Conservation (phyloP, 2,888 invertebrate species). For the Drosophila hamatofila region DNA sequence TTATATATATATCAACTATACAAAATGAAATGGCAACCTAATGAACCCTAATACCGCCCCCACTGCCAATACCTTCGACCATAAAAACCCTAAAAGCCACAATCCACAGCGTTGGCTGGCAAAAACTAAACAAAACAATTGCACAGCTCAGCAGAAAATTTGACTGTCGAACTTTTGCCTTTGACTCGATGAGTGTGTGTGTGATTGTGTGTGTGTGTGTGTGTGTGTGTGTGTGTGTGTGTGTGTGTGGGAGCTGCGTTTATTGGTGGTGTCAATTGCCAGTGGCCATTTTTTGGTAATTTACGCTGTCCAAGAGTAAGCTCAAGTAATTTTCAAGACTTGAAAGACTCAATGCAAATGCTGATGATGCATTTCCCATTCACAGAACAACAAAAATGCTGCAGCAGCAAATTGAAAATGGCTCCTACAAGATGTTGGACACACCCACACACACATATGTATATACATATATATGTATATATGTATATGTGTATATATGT, state of each 20-base stretch:
- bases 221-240: constrained; percentile 22
- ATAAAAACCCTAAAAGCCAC: constrained; percentile 26
- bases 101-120: constrained; percentile 19
- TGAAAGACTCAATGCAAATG: constrained; percentile 72
- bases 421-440: constrained; percentile 65
- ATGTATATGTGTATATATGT: constrained; percentile 11
- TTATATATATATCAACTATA: constrained; percentile 7
- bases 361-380: constrained; percentile 81
- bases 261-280: constrained; percentile 80
- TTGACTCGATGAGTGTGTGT: constrained; percentile 18
- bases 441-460: background rate
- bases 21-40: constrained; percentile 30
- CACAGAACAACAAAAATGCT: constrained; percentile 62
- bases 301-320: constrained; percentile 54
- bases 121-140: constrained; percentile 66
- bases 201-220: constrained; percentile 10
- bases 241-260: constrained; percentile 34
- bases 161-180: constrained; percentile 59
- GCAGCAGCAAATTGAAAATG: constrained; percentile 75
- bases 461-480: background rate
- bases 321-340: constrained; percentile 74
- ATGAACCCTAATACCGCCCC: background rate
- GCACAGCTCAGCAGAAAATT: constrained; percentile 72
- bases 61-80: background rate
- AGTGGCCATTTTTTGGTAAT: constrained; percentile 78